phyloP scores from a whole-genome alignment of 2,888 invertebrate species.

The Zootermopsis nevadensis region DNA sequence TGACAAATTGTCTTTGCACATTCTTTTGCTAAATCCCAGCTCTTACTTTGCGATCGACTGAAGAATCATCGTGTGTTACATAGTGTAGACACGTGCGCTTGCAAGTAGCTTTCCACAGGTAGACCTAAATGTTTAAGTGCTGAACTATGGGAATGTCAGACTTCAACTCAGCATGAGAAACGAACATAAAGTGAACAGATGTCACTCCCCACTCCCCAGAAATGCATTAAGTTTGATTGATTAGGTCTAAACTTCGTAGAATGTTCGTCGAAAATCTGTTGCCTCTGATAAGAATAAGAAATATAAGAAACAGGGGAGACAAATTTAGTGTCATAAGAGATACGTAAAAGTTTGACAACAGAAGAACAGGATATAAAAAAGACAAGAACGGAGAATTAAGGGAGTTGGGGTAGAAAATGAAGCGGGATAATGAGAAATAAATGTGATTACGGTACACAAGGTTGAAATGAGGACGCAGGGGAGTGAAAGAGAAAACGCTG shows the following conservation, averaged over 20 bases:
- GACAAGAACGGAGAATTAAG: neutral
- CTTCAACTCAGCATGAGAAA: neutral
- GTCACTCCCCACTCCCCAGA: neutral
- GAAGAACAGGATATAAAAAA: neutral
- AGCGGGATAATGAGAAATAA: neutral
- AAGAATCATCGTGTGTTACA: no score
- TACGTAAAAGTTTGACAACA: neutral
- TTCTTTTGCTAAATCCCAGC: no score
- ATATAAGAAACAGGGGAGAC: neutral
- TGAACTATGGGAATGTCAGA: no score
- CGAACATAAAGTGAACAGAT: neutral
- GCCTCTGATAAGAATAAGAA: neutral
- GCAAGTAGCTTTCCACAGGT: no score
- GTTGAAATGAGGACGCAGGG: neutral
- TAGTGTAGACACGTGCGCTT: no score
- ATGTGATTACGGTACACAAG: neutral
- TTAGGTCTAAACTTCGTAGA: neutral
- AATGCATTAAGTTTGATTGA: constrained; percentile 6
- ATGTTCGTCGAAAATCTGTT: neutral
- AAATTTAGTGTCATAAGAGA: neutral
- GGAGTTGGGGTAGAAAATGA: neutral
- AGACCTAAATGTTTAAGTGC: no score
- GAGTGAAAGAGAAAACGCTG: neutral
- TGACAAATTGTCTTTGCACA: no score
- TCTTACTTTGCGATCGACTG: no score